Conservation (phyloP, 2,888 invertebrate genomes). For the Acanthacorydalis orientalis region DNA sequence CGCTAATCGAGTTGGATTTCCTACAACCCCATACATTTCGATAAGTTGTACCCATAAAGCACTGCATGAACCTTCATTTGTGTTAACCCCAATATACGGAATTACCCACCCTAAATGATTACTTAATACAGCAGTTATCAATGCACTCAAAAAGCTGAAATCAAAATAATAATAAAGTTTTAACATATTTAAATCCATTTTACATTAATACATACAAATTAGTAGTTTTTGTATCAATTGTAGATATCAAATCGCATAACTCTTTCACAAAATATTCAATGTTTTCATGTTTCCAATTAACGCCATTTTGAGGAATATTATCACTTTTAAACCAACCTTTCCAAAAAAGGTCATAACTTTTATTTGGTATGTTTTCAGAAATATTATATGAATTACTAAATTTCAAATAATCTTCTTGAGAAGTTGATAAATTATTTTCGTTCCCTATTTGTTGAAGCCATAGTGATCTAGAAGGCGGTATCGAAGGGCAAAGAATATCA, state of each 20-base stretch:
- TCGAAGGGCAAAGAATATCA: slow-evolving; percentile 50
- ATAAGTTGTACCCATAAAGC: slow-evolving; percentile 80
- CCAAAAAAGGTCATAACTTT: slow-evolving; percentile 2
- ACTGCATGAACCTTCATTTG: slow-evolving; percentile 48
- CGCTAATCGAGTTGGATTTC: slow-evolving; percentile 57
- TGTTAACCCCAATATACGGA: slow-evolving; percentile 32
- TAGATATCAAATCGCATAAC: slow-evolving; percentile 48
- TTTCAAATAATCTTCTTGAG: too few species aligned
- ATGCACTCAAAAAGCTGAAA: slow-evolving; percentile 77
- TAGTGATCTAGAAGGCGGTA: slow-evolving; percentile 41
- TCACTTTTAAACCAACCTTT: slow-evolving; percentile 1
- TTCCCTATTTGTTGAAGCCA: slow-evolving; percentile 42
- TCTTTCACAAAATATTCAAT: slow-evolving; percentile 33
- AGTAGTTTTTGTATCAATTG: slow-evolving; percentile 68
- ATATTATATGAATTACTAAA: slow-evolving; percentile 5
- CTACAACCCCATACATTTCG: slow-evolving; percentile 74
- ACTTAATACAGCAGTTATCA: slow-evolving; percentile 74
- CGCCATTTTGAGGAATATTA: not conserved
- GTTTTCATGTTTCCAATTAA: slow-evolving; percentile 1
- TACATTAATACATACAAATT: slow-evolving; percentile 59
- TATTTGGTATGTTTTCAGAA: not conserved
- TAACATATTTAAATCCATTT: not conserved
- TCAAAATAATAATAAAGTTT: slow-evolving; percentile 10
- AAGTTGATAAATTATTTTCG: slow-evolving; percentile 8
- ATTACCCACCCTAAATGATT: slow-evolving; percentile 86